Conservation (phyloP, 2,888 invertebrate species). For the Coenonympha glycerion region DNA sequence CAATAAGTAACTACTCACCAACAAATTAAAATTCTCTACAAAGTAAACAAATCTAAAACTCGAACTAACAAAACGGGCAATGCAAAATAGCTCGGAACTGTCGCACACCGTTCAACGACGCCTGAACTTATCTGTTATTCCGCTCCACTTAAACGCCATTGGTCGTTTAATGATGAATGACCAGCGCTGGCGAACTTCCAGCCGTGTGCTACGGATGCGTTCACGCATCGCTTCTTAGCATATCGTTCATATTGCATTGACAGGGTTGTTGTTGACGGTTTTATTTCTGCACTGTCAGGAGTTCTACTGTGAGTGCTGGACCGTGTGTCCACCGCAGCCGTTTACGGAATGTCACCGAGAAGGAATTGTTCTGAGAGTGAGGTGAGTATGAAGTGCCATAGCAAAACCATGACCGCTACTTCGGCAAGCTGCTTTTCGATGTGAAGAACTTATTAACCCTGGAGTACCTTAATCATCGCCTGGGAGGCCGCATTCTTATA, state of each 20-base stretch:
- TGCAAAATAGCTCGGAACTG: conserved; percentile 6
- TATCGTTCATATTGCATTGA: conserved; percentile 13
- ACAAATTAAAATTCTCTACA: no score
- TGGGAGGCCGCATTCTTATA: no score
- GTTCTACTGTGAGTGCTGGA: no score
- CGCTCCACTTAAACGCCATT: conserved; percentile 15
- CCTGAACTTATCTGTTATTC: conserved; percentile 9
- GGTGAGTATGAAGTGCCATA: no score
- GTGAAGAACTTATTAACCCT: no score
- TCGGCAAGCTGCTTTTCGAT: no score
- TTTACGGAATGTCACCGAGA: no score
- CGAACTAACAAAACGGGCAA: background rate
- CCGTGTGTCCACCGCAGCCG: no score
- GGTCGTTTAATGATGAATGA: conserved; percentile 26
- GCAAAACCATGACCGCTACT: no score
- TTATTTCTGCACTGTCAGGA: background rate
- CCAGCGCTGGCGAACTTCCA: conserved; percentile 25
- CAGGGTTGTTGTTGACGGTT: conserved; percentile 2
- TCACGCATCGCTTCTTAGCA: conserved; percentile 21
- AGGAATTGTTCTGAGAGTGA: no score
- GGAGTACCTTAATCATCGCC: no score
- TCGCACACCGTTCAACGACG: background rate
- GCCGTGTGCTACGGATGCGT: conserved; percentile 28
- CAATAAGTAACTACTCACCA: no score
- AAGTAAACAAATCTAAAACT: background rate